Evolutionary conservation across 2,797 vertebrate genomes (phyloP).

Genomic region (Myioborus melanocephalus): DNA sequence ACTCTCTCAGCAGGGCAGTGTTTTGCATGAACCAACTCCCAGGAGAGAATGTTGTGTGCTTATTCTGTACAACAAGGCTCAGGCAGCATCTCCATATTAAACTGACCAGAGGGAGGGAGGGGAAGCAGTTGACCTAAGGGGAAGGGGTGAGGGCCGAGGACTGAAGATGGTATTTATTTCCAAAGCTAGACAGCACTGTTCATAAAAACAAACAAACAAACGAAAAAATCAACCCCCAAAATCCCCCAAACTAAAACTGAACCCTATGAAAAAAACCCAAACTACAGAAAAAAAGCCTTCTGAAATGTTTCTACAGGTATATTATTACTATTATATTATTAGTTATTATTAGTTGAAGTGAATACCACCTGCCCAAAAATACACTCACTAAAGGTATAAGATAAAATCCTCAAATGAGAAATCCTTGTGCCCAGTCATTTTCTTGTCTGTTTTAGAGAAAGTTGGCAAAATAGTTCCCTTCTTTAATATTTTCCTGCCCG

Average conservation of each 20-base stretch:
- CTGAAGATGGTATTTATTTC: constrained; percentile 19
- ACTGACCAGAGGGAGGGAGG: constrained; percentile 81
- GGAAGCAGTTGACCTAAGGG: constrained; percentile 33
- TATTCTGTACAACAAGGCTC: constrained; percentile 85
- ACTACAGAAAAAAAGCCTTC: background rate
- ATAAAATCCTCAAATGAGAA: constrained; percentile 44
- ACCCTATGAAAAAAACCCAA: rapidly evolving
- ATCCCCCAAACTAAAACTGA: background rate
- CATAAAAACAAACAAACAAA: background rate
- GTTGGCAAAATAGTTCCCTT: background rate
- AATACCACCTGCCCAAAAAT: constrained; percentile 13
- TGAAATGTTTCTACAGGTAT: constrained; percentile 16
- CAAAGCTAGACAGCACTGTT: constrained; percentile 20
- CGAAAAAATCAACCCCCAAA: background rate
- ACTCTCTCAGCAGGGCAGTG: constrained; percentile 87
- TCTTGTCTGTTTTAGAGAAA: background rate
- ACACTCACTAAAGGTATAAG: background rate
- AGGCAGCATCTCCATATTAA: constrained; percentile 85
- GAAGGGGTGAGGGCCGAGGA: constrained; percentile 25
- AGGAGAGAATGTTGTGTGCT: constrained; percentile 87
- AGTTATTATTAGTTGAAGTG: background rate
- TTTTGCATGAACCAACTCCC: constrained; percentile 93
- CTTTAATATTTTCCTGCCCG: background rate
- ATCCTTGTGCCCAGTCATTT: background rate
- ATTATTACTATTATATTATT: background rate